Base-by-base conservation (phyloP, 2,113 vertebrate species). In the Rafetus swinhoei region DNA sequence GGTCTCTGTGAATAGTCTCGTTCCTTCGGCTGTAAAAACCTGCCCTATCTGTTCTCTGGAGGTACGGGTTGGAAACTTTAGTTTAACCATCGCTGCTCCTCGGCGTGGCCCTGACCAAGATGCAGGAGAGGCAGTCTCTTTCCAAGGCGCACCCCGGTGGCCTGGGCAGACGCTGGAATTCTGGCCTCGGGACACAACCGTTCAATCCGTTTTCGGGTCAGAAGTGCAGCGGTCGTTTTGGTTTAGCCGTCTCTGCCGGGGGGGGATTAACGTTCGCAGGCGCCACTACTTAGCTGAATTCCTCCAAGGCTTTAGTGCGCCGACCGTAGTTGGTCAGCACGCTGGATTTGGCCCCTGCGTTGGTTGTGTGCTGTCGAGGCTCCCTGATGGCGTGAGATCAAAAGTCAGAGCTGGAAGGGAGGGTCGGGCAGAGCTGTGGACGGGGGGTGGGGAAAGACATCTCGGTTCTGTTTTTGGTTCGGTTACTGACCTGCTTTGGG, bases 201-300 rank as follows among this genome's bases (percentile, higher is more conserved):
- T 9, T 35, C 7, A 39, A 57, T 85, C 53, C 54, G 8, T 27
- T 19, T 57, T 45, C 69, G 21, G 22, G 24, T 45, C 53, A 2
- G 14, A 74, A 27, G 22, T 12, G 15, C 22, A 81, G 88, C 39
- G 10, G 1, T 62, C 4, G 56, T 29, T 9, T 22, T 9, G 6
- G n/a, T 19, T 24, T 19, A 11, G 55, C 72, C 35, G 18, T 19
- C 54, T 81, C 86, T n/a, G 0, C 62, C 0, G 0, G 76, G 88
- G 76, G 88, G 15, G 3, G 94, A 83, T 94, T 89, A 92, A 9
- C 3, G 7, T 79, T 21, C 18, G 24, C 72, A 53, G 39, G 35
- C 11, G n/a, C 85, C 13, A 16, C 52, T 50, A 25, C 89, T 91
- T 4, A 2, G 0, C 86, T 55, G 1, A 35, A 95, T 96, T 94